Conservation (phyloP, 2,797 vertebrate genomes). For the Pogonophryne albipinna region DNA sequence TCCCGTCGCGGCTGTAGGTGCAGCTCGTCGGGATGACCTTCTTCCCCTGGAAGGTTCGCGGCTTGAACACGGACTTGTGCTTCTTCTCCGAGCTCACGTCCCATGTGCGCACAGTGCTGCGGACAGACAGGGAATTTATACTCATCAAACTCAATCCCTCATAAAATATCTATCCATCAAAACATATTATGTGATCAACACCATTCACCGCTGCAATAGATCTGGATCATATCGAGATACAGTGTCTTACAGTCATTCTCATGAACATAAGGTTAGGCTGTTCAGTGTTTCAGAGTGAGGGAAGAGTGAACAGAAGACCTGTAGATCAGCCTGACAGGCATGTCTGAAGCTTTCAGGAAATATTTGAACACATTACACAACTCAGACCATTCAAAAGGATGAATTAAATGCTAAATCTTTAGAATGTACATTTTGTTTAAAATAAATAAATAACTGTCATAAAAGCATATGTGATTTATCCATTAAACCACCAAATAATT, state of each 20-base stretch:
- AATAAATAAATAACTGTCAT: too few species aligned
- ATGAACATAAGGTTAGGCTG: conserved; percentile 41
- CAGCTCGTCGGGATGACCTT: conserved; percentile 94
- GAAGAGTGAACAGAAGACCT: conserved; percentile 59
- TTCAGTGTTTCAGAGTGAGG: conserved; percentile 37
- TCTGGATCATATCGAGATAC: conserved; percentile 12
- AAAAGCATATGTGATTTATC: neutral
- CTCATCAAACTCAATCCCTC: conserved; percentile 18
- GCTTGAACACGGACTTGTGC: conserved; percentile 95
- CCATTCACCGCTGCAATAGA: conserved; percentile 31
- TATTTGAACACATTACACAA: conserved; percentile 84
- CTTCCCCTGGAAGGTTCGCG: conserved; percentile 93
- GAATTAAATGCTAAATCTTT: too few species aligned
- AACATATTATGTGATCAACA: conserved; percentile 42
- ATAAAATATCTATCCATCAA: conserved; percentile 37
- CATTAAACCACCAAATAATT: neutral
- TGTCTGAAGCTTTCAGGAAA: conserved; percentile 75
- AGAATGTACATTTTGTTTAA: too few species aligned
- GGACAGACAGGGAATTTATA: conserved; percentile 33
- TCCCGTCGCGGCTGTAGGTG: conserved; percentile 95
- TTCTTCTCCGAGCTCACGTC: conserved; percentile 94
- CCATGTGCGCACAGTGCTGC: conserved; percentile 96
- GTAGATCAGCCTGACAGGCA: conserved; percentile 76
- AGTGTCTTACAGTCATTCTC: conserved; percentile 5
- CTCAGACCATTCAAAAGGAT: conserved; percentile 20